These are phyloP conservation scores for Linepithema humile DNA, from an alignment of 1,140 invertebrate genomes.

Conservation along the genomic window DNA sequence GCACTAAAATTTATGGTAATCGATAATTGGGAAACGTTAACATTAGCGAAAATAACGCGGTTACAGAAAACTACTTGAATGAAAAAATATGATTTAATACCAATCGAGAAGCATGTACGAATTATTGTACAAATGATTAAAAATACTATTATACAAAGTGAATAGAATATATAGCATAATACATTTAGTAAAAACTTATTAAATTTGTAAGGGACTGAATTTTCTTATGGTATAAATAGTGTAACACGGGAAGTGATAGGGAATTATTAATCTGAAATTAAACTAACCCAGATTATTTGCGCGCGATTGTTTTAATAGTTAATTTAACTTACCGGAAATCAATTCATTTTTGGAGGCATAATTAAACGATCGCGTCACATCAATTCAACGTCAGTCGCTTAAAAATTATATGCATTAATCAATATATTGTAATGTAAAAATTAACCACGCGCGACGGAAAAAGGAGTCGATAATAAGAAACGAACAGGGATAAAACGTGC, in stretches of 20 bases:
- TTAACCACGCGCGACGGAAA: neutral
- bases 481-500: neutral
- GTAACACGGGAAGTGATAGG: neutral
- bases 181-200: neutral
- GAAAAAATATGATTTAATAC: neutral
- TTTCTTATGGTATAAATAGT: neutral
- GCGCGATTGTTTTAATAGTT: neutral
- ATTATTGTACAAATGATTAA: neutral
- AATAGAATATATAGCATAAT: neutral
- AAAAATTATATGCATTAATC: neutral
- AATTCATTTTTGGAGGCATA: neutral
- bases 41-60: neutral
- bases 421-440: neutral
- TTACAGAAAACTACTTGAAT: neutral
- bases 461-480: neutral
- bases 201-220: neutral
- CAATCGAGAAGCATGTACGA: too few relatives aligned
- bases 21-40: neutral
- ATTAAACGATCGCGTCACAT: neutral
- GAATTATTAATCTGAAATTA: constrained; percentile 6
- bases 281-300: neutral
- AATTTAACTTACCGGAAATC: constrained; percentile 3
- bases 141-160: neutral
- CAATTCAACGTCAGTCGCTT: neutral
- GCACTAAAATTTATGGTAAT: neutral